Percentiles rank a stretch among this genome's conserved stretches.
These are phyloP conservation scores for Papilio xuthus DNA, from an alignment of 1,140 invertebrate genomes.

Conservation along the genomic window DNA sequence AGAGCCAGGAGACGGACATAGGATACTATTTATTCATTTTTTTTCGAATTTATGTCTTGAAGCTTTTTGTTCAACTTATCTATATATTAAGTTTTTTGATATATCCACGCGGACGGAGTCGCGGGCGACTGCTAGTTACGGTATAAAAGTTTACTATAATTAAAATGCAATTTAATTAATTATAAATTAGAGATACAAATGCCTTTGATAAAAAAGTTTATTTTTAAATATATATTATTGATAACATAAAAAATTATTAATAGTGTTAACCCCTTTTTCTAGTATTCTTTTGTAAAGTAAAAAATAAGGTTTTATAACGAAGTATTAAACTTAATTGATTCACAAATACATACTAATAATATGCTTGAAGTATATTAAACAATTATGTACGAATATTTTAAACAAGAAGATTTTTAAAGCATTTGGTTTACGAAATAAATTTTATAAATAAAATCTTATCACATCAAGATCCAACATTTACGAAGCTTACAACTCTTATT, in stretches of 20 bases:
- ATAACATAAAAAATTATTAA: background rate
- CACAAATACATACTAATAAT: conserved; percentile 10
- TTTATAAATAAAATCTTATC: background rate
- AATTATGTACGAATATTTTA: background rate
- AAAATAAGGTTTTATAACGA: background rate
- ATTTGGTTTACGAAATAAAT: background rate
- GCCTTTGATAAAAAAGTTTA: background rate
- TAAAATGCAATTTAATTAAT: no score
- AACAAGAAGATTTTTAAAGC: conserved; percentile 8
- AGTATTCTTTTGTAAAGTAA: background rate
- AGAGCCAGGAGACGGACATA: no score
- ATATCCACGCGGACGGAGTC: no score
- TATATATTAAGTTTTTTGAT: no score
- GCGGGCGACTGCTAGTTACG: no score
- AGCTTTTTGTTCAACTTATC: no score
- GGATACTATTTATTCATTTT: no score
- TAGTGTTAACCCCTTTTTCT: background rate
- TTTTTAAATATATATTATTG: background rate
- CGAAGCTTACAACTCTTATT: conserved; percentile 22
- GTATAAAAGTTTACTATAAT: no score
- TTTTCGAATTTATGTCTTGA: no score
- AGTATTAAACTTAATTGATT: background rate
- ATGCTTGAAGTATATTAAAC: conserved; percentile 5
- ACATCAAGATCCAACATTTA: background rate
- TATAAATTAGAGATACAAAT: background rate